phyloP scores from a whole-genome alignment of 2,113 vertebrate genomes.

The Syrmaticus mikado region DNA sequence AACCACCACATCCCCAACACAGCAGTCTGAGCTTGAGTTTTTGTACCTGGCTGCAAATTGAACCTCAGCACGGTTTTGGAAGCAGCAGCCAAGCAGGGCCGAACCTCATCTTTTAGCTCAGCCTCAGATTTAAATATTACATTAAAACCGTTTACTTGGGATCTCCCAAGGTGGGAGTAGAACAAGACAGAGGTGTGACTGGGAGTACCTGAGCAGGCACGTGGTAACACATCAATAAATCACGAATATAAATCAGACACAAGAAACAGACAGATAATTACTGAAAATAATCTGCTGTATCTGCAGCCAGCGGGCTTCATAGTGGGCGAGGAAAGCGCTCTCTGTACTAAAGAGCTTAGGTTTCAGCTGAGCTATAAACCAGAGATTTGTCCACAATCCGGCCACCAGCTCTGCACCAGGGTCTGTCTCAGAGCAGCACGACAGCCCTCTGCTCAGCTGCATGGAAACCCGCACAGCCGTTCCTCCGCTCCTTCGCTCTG shows the following conservation, averaged over 20 bases:
- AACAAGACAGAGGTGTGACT: background rate
- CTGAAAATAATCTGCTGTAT: background rate
- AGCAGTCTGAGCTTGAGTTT: background rate
- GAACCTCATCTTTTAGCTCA: background rate
- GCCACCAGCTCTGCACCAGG: background rate
- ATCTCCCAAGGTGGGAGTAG: background rate
- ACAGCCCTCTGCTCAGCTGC: background rate
- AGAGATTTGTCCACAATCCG: conserved; percentile 1
- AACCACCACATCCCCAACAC: background rate
- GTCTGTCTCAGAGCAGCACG: background rate
- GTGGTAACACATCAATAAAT: background rate
- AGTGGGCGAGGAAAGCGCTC: background rate
- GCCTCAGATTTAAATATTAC: background rate
- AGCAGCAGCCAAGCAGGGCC: background rate
- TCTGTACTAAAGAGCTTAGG: conserved; percentile 2
- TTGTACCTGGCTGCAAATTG: background rate
- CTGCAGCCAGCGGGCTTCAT: background rate
- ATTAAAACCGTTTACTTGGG: background rate
- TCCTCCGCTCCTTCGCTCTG: background rate
- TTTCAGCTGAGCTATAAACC: conserved; percentile 4
- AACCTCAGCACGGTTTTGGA: background rate
- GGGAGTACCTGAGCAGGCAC: background rate
- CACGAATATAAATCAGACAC: background rate
- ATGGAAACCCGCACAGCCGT: background rate
- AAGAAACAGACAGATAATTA: background rate